Evolutionary conservation across 2,888 invertebrate species (phyloP).

Genomic region (Tethea ocularis): DNA sequence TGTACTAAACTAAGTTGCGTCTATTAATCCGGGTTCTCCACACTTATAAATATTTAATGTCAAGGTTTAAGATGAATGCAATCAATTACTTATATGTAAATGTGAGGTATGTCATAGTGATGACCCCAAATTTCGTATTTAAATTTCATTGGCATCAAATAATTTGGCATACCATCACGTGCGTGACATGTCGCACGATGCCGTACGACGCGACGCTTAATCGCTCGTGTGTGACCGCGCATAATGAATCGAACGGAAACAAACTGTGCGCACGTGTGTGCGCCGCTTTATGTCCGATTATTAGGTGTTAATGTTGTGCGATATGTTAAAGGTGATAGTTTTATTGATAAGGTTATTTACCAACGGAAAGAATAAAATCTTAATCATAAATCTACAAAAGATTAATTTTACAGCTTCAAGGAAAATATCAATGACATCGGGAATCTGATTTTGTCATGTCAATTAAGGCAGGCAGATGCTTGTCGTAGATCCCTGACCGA

Average conservation of each 20-base stretch:
- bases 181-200: constrained; percentile 32
- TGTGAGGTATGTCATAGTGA: not conserved
- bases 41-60: no score
- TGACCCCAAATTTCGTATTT: constrained; percentile 35
- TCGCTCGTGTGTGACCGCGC: constrained; percentile 65
- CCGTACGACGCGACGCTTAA: constrained; percentile 45
- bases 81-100: no score
- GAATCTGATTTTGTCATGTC: constrained; percentile 39
- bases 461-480: constrained; percentile 29
- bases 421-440: constrained; percentile 13
- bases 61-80: no score
- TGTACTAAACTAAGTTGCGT: no score
- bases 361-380: not conserved
- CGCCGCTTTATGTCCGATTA: constrained; percentile 56
- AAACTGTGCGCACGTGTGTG: constrained; percentile 39
- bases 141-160: constrained; percentile 47
- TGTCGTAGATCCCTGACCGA: constrained; percentile 5
- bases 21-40: no score
- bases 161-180: constrained; percentile 29
- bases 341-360: not conserved
- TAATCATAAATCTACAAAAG: constrained; percentile 12
- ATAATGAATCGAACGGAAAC: constrained; percentile 56
- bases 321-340: not conserved
- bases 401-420: constrained; percentile 6
- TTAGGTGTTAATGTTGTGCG: constrained; percentile 26